These are phyloP conservation scores for Drosophila vallismaia DNA, from an alignment of 2,888 invertebrate genomes.

Conservation along the genomic window DNA sequence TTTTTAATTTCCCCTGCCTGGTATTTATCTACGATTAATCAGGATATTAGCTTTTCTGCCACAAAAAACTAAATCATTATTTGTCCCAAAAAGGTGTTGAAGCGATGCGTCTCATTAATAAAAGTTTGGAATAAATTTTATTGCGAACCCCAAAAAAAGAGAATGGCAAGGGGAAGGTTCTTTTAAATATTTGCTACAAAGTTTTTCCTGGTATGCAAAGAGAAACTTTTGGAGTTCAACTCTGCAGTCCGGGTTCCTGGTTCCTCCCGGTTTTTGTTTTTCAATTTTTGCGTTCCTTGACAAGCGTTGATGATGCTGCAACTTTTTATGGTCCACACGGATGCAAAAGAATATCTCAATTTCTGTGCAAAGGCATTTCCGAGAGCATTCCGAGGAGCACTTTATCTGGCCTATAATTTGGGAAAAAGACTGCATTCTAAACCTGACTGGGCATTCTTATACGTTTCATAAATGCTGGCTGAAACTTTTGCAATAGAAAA, in stretches of 20 bases:
- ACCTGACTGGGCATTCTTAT: no score
- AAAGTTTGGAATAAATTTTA: no score
- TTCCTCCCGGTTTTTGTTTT: slow-evolving; percentile 5
- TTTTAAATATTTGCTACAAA: slow-evolving; percentile 70
- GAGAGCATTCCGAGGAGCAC: no score
- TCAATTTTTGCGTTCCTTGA: slow-evolving; percentile 34
- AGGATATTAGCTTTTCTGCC: not conserved
- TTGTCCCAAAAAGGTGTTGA: slow-evolving; percentile 54
- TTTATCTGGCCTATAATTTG: slow-evolving; percentile 7
- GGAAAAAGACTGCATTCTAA: not conserved
- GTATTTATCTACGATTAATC: slow-evolving; percentile 1
- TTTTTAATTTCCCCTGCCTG: not conserved
- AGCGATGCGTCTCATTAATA: slow-evolving; percentile 27
- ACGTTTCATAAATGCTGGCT: not conserved
- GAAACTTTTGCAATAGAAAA: slow-evolving; percentile 23
- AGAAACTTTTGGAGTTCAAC: slow-evolving; percentile 52
- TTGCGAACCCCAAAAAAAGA: no score
- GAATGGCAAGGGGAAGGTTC: slow-evolving; percentile 21
- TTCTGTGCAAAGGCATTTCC: slow-evolving; percentile 15
- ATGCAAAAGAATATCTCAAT: slow-evolving; percentile 60
- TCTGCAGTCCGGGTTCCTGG: slow-evolving; percentile 8
- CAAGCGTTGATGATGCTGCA: slow-evolving; percentile 66
- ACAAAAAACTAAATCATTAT: not conserved
- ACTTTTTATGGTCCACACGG: slow-evolving; percentile 58
- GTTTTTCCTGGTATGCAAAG: slow-evolving; percentile 50